Percentiles rank a stretch among this genome's conserved stretches.
These are phyloP conservation scores for Drosophila persimilis DNA, from an alignment of 1,140 invertebrate species.

Conservation along the genomic window DNA sequence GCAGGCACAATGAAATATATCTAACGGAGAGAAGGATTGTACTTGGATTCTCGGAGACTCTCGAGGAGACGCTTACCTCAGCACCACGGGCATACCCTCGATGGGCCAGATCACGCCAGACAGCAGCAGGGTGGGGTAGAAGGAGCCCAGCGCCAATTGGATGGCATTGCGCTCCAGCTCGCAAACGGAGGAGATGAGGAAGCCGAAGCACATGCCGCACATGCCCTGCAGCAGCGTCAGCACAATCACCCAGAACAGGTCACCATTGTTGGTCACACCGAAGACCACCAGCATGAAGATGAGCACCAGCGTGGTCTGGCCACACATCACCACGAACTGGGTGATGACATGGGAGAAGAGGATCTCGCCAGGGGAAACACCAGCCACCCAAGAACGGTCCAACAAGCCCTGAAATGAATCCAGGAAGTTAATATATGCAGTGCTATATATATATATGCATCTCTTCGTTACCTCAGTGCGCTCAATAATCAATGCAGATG, in stretches of 20 bases:
- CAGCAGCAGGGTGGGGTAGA: conserved; percentile 95
- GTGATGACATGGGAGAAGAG: conserved; percentile 96
- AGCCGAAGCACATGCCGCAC: conserved; percentile 97
- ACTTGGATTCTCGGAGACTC: background rate
- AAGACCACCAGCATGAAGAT: conserved; percentile 96
- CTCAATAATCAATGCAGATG: conserved; percentile 95
- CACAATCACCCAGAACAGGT: conserved; percentile 92
- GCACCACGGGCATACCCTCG: conserved; percentile 93
- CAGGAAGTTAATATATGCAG: too few species aligned
- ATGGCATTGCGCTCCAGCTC: conserved; percentile 97
- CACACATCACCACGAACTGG: conserved; percentile 96
- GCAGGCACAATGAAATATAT: conserved; percentile 92
- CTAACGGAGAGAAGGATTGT: conserved; percentile 31
- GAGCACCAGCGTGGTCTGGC: conserved; percentile 93
- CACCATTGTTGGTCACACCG: conserved; percentile 92
- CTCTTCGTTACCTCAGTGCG: conserved; percentile 85
- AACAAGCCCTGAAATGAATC: conserved; percentile 88
- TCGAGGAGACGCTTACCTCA: conserved; percentile 83
- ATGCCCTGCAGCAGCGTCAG: conserved; percentile 93
- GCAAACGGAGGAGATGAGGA: conserved; percentile 96
- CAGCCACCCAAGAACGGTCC: conserved; percentile 94
- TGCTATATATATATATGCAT: conserved; percentile 16
- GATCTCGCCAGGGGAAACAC: conserved; percentile 94
- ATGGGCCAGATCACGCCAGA: conserved; percentile 96
- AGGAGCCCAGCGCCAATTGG: conserved; percentile 95